A percentile compares a stretch with the other conserved stretches of the same genome.
phyloP scores from a whole-genome alignment of 2,113 vertebrate genomes.

The Sterna hirundo region DNA sequence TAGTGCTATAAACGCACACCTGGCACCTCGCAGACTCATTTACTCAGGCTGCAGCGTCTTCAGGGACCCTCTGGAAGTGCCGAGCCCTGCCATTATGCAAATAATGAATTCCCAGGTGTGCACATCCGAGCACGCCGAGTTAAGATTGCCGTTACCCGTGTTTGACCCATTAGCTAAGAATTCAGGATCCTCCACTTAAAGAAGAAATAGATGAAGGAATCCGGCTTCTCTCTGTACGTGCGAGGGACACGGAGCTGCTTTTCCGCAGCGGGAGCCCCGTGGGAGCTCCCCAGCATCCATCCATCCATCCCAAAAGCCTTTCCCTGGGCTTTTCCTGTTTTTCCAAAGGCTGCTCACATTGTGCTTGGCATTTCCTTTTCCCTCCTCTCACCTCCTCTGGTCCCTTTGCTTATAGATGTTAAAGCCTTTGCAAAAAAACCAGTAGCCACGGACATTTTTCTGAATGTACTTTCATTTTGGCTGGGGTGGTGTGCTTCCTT shows the following conservation, averaged over 20 bases:
- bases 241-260: neutral
- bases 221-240: accelerated
- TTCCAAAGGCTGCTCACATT: neutral
- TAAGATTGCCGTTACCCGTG: neutral
- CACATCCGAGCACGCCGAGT: neutral
- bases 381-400: neutral
- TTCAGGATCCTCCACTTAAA: neutral
- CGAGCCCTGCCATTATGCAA: neutral
- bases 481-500: accelerated
- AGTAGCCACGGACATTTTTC: neutral
- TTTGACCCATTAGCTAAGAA: slow-evolving; percentile 9
- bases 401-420: neutral
- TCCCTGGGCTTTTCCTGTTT: neutral
- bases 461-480: accelerated
- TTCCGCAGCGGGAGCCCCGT: neutral
- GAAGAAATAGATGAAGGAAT: neutral
- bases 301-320: neutral
- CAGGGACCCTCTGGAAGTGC: slow-evolving; percentile 4
- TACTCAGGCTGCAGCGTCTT: neutral
- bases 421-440: neutral
- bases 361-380: neutral
- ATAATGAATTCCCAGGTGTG: neutral
- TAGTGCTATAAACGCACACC: slow-evolving; percentile 7
- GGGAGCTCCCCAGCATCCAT: neutral
- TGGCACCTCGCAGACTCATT: slow-evolving; percentile 36